phyloP scores from a whole-genome alignment of 2,888 invertebrate genomes.

The Antheraea yamamai region DNA sequence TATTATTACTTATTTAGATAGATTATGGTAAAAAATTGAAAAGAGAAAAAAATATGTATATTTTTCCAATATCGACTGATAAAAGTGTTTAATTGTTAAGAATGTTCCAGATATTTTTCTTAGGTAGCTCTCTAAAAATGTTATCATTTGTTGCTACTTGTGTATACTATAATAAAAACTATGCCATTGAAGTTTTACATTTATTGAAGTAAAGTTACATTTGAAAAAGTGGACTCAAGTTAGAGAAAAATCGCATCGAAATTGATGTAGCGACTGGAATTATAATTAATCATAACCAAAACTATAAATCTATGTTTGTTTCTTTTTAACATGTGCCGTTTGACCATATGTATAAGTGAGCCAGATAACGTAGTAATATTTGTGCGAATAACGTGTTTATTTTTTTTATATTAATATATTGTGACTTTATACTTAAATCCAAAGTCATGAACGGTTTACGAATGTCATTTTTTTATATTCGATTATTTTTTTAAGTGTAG shows the following conservation, averaged over 20 bases:
- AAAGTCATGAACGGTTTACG: not conserved
- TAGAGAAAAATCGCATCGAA: not conserved
- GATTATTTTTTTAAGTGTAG: not conserved
- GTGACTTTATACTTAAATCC: not conserved
- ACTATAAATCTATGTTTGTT: not conserved
- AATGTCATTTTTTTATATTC: not conserved
- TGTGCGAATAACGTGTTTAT: not conserved
- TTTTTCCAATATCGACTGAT: constrained; percentile 51
- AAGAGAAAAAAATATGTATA: constrained; percentile 38
- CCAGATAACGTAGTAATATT: not conserved
- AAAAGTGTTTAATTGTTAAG: constrained; percentile 33
- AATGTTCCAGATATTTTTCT: constrained; percentile 44
- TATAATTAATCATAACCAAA: too few relatives aligned
- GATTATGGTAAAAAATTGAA: constrained; percentile 29
- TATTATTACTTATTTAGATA: not conserved
- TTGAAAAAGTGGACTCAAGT: not conserved
- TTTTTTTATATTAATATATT: not conserved
- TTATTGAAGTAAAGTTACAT: not conserved
- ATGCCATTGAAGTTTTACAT: not conserved
- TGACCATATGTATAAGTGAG: not conserved
- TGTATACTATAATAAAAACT: constrained; percentile 22
- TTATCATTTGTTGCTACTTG: constrained; percentile 29
- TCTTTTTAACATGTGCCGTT: not conserved
- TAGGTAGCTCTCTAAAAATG: constrained; percentile 67
- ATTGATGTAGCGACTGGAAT: not conserved